Percentiles rank a stretch among this genome's conserved stretches.
Conservation (phyloP, 2,888 invertebrate species). For the Listrodromus nycthemerus region DNA sequence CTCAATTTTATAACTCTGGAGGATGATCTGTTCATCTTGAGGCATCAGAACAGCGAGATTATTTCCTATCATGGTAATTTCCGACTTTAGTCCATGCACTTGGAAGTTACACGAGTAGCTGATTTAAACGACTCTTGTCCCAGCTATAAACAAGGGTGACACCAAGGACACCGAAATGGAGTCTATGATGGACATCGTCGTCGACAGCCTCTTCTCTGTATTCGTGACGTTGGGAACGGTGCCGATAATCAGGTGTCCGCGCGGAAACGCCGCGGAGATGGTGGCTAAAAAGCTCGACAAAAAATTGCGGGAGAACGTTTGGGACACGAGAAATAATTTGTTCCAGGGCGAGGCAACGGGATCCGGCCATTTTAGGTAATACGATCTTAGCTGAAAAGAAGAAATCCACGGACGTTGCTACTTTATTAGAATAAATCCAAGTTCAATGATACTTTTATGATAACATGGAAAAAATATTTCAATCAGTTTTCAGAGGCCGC, state of each 20-base stretch:
- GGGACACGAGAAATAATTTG: constrained; percentile 98
- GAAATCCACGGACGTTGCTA: neutral
- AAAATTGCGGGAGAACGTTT: constrained; percentile 97
- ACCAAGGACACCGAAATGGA: constrained; percentile 98
- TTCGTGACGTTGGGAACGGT: constrained; percentile 97
- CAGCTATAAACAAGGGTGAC: constrained; percentile 96
- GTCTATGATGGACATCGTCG: constrained; percentile 95
- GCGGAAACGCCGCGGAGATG: constrained; percentile 99
- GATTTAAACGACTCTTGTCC: neutral
- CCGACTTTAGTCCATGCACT: neutral
- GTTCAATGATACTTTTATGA: constrained; percentile 24
- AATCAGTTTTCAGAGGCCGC: constrained; percentile 94
- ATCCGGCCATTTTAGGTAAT: constrained; percentile 87
- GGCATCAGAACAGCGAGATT: constrained; percentile 95
- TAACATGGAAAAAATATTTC: constrained; percentile 6
- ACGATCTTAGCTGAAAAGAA: constrained; percentile 1
- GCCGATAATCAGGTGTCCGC: constrained; percentile 90
- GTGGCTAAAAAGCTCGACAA: constrained; percentile 98
- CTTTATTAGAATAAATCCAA: neutral
- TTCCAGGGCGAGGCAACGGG: constrained; percentile 95
- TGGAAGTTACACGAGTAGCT: neutral
- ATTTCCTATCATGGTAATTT: constrained; percentile 95
- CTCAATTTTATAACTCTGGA: constrained; percentile 99
- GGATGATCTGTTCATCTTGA: constrained; percentile 97
- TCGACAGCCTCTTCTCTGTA: constrained; percentile 98